Conservation (phyloP, 2,888 invertebrate species). For the Homarus gammarus region DNA sequence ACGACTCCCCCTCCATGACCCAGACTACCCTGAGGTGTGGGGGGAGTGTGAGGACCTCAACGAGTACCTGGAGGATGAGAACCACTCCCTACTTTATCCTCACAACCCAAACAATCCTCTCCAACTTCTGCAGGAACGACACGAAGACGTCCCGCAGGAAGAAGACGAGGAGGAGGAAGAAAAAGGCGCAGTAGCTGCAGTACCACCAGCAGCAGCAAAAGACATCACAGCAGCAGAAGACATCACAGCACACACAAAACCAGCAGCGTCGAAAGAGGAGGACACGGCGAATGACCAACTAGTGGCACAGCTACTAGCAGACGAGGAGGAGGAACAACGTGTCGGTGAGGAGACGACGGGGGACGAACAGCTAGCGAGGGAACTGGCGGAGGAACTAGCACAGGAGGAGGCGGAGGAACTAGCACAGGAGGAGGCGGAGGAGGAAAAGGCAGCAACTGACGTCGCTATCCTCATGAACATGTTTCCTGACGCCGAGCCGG, state of each 20-base stretch:
- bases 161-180: neutral
- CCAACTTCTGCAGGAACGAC: too few species aligned
- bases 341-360: neutral
- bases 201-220: too few species aligned
- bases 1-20: too few species aligned
- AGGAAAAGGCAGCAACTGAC: slow-evolving; percentile 2
- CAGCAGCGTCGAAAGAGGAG: neutral
- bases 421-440: neutral
- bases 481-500: slow-evolving; percentile 45
- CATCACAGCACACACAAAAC: neutral
- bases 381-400: neutral
- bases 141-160: too few species aligned
- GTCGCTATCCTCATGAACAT: slow-evolving; percentile 28
- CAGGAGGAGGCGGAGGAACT: slow-evolving; percentile 6
- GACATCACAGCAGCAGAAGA: too few species aligned
- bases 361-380: slow-evolving; percentile 9
- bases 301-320: neutral
- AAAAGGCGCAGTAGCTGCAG: too few species aligned
- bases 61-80: neutral
- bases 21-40: neutral
- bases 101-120: too few species aligned
- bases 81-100: neutral
- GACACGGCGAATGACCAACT: neutral
- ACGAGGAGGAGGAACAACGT: neutral
- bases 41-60: neutral